Percentiles rank a stretch among this genome's conserved stretches.
These are phyloP conservation scores for Hycleus cichorii DNA, from an alignment of 1,140 invertebrate species.

Conservation along the genomic window DNA sequence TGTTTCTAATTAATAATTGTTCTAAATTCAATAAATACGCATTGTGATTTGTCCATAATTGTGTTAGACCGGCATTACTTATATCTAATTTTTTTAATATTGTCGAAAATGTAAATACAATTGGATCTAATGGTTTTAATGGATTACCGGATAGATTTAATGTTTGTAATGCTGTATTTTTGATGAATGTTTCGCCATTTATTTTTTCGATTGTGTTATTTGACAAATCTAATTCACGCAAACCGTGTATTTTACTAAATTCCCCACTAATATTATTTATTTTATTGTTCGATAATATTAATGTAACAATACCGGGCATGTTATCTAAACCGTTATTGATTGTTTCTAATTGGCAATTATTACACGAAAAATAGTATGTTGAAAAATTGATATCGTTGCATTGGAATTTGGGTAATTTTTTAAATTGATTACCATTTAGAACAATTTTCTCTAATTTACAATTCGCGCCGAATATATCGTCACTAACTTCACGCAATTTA, in stretches of 20 bases:
- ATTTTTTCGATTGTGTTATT: constrained; percentile 54
- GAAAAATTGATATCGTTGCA: constrained; percentile 18
- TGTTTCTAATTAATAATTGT: constrained; percentile 51
- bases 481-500: constrained; percentile 25
- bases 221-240: constrained; percentile 61
- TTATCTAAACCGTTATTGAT: constrained; percentile 20
- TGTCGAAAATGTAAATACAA: constrained; percentile 54
- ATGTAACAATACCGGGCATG: constrained; percentile 22
- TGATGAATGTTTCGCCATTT: constrained; percentile 52
- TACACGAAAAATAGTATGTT: constrained; percentile 34
- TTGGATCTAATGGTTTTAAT: constrained; percentile 54
- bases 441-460: constrained; percentile 25
- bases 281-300: constrained; percentile 31
- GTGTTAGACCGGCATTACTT: constrained; percentile 54
- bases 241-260: constrained; percentile 37
- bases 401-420: constrained; percentile 31
- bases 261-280: constrained; percentile 38
- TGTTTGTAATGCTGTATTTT: constrained; percentile 54
- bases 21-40: constrained; percentile 45
- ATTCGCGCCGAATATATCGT: constrained; percentile 29
- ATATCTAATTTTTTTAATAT: constrained; percentile 53
- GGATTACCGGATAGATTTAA: constrained; percentile 64
- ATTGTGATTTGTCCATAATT: constrained; percentile 53
- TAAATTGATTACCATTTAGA: constrained; percentile 32
- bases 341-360: constrained; percentile 26